A percentile compares a stretch with the other conserved stretches of the same genome.
phyloP scores from a whole-genome alignment of 2,797 vertebrate genomes.

The Austrolebias charrua region DNA sequence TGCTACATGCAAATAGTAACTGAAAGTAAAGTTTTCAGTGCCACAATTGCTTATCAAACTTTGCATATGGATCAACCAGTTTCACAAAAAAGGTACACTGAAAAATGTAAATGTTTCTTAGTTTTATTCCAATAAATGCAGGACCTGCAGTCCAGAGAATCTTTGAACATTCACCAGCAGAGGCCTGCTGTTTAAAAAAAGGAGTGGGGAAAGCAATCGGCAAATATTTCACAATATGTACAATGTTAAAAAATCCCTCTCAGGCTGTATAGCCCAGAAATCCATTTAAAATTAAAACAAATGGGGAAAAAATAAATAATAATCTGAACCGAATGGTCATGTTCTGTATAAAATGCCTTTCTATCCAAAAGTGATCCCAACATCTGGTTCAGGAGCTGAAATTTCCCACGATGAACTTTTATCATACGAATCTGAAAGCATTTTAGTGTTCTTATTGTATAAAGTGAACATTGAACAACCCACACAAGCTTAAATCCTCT shows the following conservation, averaged over 20 bases:
- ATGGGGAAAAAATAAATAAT: slow-evolving; percentile 44
- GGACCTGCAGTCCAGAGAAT: slow-evolving; percentile 66
- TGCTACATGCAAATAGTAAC: too few relatives aligned
- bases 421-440: slow-evolving; percentile 16
- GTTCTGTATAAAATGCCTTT: slow-evolving; percentile 19
- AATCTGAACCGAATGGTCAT: slow-evolving; percentile 33
- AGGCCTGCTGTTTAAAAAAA: slow-evolving; percentile 58
- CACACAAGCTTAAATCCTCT: slow-evolving; percentile 38
- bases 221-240: slow-evolving; percentile 77
- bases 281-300: slow-evolving; percentile 39
- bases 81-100: slow-evolving; percentile 19
- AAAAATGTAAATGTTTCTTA: slow-evolving; percentile 43
- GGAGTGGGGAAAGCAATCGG: slow-evolving; percentile 43
- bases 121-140: slow-evolving; percentile 78
- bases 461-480: slow-evolving; percentile 65
- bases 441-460: slow-evolving; percentile 23
- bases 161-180: slow-evolving; percentile 71
- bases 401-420: slow-evolving; percentile 23
- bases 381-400: slow-evolving; percentile 34
- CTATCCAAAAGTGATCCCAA: slow-evolving; percentile 34
- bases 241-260: slow-evolving; percentile 66
- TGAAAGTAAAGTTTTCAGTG: too few relatives aligned
- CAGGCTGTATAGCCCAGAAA: slow-evolving; percentile 42
- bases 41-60: background rate
- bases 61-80: background rate